Conservation (phyloP, 2,888 invertebrate genomes). For the Andrena trimmerana region DNA sequence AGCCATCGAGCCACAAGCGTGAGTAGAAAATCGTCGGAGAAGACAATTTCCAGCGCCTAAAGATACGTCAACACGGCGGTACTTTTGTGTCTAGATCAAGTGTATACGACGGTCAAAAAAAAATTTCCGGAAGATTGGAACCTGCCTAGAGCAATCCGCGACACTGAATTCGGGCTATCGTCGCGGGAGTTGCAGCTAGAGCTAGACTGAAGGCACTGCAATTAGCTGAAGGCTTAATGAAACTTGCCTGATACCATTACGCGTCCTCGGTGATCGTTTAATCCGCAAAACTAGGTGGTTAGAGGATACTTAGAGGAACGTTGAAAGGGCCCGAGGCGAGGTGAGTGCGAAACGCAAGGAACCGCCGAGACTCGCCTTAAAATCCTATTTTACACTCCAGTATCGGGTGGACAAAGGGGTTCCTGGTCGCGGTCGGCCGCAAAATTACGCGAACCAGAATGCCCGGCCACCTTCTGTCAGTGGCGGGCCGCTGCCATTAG, state of each 20-base stretch:
- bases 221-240: neutral
- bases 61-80: too few relatives aligned
- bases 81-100: too few relatives aligned
- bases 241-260: neutral
- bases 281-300: neutral
- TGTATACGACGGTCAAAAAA: too few relatives aligned
- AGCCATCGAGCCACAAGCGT: neutral
- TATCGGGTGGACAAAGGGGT: conserved; percentile 68
- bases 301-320: neutral
- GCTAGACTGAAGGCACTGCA: too few relatives aligned
- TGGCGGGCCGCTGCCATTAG: conserved; percentile 71
- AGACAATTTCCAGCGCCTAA: too few relatives aligned
- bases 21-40: neutral
- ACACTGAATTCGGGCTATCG: too few relatives aligned
- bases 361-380: conserved; percentile 48
- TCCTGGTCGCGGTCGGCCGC: conserved; percentile 47
- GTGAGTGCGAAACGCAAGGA: conserved; percentile 13
- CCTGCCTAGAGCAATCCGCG: too few relatives aligned
- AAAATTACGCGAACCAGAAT: conserved; percentile 72
- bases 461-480: conserved; percentile 50
- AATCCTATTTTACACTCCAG: conserved; percentile 80
- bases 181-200: too few relatives aligned
- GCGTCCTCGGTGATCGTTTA: neutral
- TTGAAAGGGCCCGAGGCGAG: neutral
- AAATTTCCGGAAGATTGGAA: too few relatives aligned